Evolutionary conservation across 2,797 vertebrate species (phyloP).

Genomic region (Microhierax caerulescens): DNA sequence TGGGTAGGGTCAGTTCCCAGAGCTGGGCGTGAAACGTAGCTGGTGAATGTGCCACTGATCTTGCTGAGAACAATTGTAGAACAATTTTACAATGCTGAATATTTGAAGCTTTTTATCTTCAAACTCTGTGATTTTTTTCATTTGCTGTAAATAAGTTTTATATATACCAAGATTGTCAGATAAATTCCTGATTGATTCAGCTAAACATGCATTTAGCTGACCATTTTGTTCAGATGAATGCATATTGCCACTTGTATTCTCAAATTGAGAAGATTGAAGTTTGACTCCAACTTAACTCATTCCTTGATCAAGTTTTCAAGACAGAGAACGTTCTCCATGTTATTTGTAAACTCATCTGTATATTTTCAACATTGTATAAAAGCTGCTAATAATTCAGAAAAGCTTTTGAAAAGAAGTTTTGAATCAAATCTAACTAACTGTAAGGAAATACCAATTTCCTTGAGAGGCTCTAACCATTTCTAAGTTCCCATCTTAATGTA

Average conservation of each 20-base stretch:
- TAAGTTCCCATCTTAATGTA: neutral
- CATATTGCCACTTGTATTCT: neutral
- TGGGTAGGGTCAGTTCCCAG: neutral
- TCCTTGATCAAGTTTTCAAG: neutral
- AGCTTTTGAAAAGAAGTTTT: neutral
- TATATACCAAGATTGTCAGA: neutral
- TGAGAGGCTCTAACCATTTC: neutral
- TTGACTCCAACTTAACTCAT: neutral
- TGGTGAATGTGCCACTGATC: neutral
- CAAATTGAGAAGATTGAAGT: neutral
- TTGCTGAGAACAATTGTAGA: neutral
- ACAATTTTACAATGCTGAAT: rapidly evolving
- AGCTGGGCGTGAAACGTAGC: neutral
- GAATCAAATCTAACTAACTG: neutral
- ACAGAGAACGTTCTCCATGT: neutral
- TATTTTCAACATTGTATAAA: neutral
- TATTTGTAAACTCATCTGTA: neutral
- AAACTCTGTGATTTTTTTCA: neutral
- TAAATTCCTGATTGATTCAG: neutral
- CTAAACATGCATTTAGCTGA: neutral
- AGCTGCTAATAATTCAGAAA: neutral
- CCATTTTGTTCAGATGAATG: neutral
- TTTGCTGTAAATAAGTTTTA: neutral
- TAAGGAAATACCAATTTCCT: neutral
- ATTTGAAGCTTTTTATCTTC: neutral